Evolutionary conservation across 1,140 invertebrate species (phyloP), one percentile per base, ranked within the genome.

Genomic region (Saccostrea echinata): DNA sequence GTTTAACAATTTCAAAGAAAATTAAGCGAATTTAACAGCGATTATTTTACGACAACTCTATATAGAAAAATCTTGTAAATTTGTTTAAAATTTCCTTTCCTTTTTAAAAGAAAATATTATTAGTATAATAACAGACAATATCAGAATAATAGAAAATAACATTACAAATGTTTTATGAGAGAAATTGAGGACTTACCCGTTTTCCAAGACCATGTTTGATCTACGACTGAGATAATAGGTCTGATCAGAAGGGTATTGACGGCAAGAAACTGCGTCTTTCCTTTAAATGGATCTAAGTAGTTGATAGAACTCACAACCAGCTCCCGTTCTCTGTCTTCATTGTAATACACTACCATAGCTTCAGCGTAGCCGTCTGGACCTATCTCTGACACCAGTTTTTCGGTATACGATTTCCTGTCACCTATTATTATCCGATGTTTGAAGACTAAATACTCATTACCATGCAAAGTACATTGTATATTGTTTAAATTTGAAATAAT

Each of bases 151-250:
- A 43, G 43, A 43, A 43, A 43, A 6, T 43, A 43, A 43, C 43
- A 9, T 6, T 9, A 43, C 35, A 43, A 43, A 1, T 3, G 0
- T 1, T 43, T 43, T 9, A 43, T 8, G 9, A 43, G 43, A 43
- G 4, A 9, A 43, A 43, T 43, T 6, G 0, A 9, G 0, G n/a
- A 21, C 81, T 84, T 18, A 84, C 83, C 83, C 12, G 53, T 21
- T 27, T 57, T 61, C 83, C 83, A 84, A 11, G 53, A 57, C 16
- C 11, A n/a, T 0, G 27, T 53, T 61, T 84, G 11, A 33, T 84
- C 55, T 2, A 84, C 83, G 8, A 84, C 83, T 3, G 43, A 33
- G 24, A 84, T 61, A 4, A 84, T 61, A 9, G 83, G 83, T 3
- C 52, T 18, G 35, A 35, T 51, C 18, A 24, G 51, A 12, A 52